Base-by-base conservation (phyloP, 2,113 vertebrate genomes). In the Heterochromis multidens region DNA sequence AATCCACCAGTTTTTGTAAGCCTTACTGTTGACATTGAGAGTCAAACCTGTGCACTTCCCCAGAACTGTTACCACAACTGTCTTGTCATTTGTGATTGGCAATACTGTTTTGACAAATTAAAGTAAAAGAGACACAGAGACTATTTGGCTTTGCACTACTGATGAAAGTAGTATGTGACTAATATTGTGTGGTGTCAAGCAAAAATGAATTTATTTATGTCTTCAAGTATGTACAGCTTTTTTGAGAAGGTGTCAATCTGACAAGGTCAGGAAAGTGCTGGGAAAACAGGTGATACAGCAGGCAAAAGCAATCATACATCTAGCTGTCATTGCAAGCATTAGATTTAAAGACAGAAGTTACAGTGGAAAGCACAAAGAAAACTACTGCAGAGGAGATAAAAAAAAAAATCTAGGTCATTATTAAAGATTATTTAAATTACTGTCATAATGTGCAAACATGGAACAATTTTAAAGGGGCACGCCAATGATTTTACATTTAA, bases 151-250 rank as follows among this genome's bases (percentile, higher is more conserved):
- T 60, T 5, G 1, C 19, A 74, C 67, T n/a, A n/a, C 40, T 74
- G 49, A 74, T n/a, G 43, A 74, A n/a, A 74, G 43, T 29, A 57
- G 7, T 29, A 43, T n/a, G 21, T 23, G 37, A 81, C 77, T 58
- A 81, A 77, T 16, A 81, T 21, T 52, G 25, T 62, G 61, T 89
- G 56, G 94, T 97, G 95, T 97, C 96, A 96, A 97, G 96, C 97
- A 97, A 97, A 97, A 96, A 96, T 94, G 59, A 94, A 74, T 93
- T 94, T 93, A 74, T 97, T 95, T 95, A 93, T 96, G 90, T 94
- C 95, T 95, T 96, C 95, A 95, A 92, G 93, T 94, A 96, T 96
- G 80, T 96, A 98, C 97, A 98, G 79, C 95, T 91, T 96, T 13
- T 84, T 94, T 96, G 88, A 80, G 91, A 95, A 91, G 94, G 91